Base-by-base conservation (phyloP, 2,888 invertebrate species). In the Aquatica leii region DNA sequence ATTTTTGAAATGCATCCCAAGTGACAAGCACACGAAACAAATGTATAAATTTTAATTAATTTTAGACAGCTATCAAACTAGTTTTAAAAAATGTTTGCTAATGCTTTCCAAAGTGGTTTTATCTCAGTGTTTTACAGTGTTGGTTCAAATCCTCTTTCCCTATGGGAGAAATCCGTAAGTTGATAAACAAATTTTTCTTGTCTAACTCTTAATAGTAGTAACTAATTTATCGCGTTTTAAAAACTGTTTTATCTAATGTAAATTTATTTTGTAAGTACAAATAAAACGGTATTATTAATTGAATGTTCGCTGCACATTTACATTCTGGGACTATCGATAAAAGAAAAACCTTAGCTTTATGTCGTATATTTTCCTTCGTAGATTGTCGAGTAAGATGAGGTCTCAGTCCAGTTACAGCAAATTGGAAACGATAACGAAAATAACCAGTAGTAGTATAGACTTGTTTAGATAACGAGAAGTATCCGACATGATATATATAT, bases 51-150 rank as follows among this genome's bases (percentile, higher is more conserved):
- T 46, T 46, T 18, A 15, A 15, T 53, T 21, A 35, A 2, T 15
- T 57, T 57, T 53, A 21, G 65, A 61, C 58, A 58, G 35, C 46
- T 59, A 46, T 62, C 59, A 62, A 66, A 58, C 15, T 11, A 49
- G 31, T 41, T 21, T 21, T 12, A 54, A 63, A 78, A 77, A 74
- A 89, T 89, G 89, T 89, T 88, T 76, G 86, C 87, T 70, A 88
- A 88, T 73, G 85, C 88, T 1, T 88, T 87, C 75, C 89, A 89
- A 79, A 87, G 86, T 78, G 89, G 88, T 50, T 88, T 89, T 73
- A 77, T 89, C 41, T 88, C 89, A 11, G 86, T 89, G 70, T 82
- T 89, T 65, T 89, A 88, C 75, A 88, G 88, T 73, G 86, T 88
- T 65, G 89, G 89, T 37, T 87, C 87, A 66, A 87, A 86, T 73